Evolutionary conservation across 2,797 vertebrate species (phyloP).

Genomic region (Ctenochaetus hawaiiensis): DNA sequence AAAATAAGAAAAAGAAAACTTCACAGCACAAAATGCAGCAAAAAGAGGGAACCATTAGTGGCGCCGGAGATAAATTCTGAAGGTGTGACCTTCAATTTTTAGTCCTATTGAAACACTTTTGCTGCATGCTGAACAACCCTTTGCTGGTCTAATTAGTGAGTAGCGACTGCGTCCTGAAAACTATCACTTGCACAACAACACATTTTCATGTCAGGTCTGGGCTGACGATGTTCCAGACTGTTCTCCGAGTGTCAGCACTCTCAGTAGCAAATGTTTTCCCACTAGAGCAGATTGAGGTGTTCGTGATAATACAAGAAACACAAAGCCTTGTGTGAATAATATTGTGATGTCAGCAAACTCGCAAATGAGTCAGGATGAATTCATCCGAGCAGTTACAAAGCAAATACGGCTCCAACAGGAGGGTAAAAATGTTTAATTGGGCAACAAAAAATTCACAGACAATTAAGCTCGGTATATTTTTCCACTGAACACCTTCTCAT

Average conservation of each 20-base stretch:
- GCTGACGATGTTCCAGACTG: constrained; percentile 15
- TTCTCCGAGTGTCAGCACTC: background rate
- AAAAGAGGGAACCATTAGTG: background rate
- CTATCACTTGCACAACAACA: background rate
- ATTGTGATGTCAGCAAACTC: background rate
- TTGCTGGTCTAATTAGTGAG: constrained; percentile 8
- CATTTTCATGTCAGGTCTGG: background rate
- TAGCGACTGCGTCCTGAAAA: background rate
- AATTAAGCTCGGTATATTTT: too few relatives aligned
- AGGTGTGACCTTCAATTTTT: constrained; percentile 16
- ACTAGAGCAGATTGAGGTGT: background rate
- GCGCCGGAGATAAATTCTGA: background rate
- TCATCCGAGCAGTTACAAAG: background rate
- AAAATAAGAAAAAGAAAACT: background rate
- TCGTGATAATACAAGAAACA: background rate
- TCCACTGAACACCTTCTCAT: too few relatives aligned
- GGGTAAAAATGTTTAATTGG: background rate
- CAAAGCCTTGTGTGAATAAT: too few relatives aligned
- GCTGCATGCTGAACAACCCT: background rate
- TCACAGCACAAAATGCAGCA: background rate
- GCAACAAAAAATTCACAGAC: too few relatives aligned
- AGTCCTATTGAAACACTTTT: background rate
- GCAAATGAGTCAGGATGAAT: background rate
- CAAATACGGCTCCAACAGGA: background rate
- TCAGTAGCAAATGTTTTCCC: background rate